These are phyloP conservation scores for Exocentrus adspersus DNA, from an alignment of 2,888 invertebrate species.

Conservation along the genomic window DNA sequence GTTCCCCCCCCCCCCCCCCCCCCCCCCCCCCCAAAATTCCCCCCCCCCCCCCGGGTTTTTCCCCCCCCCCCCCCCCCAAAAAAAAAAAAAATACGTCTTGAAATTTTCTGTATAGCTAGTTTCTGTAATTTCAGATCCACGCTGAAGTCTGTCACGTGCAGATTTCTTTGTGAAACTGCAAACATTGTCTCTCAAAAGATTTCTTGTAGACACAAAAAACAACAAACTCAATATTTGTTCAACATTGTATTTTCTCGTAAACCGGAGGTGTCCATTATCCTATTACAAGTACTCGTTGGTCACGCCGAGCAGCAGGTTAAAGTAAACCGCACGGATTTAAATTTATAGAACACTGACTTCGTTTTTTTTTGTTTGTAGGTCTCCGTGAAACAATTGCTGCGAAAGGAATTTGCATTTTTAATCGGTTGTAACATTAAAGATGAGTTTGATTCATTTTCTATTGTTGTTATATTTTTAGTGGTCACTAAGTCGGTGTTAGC, in stretches of 20 bases:
- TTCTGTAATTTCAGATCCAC: no score
- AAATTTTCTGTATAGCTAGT: no score
- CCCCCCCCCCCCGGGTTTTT: no score
- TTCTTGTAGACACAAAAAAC: neutral
- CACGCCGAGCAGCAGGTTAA: slow-evolving; percentile 1
- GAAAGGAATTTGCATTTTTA: slow-evolving; percentile 12
- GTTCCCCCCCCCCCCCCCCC: no score
- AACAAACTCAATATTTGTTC: neutral
- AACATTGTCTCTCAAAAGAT: neutral
- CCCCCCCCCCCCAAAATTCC: no score
- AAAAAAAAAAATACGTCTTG: no score
- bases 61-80: no score
- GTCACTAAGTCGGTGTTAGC: neutral
- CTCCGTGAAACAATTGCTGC: slow-evolving; percentile 9
- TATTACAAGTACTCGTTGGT: neutral
- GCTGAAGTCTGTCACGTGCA: no score
- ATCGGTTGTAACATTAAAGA: neutral
- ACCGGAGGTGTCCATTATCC: neutral
- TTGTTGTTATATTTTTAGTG: slow-evolving; percentile 13
- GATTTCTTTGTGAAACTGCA: no score
- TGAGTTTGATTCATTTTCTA: slow-evolving; percentile 9
- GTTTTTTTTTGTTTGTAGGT: neutral
- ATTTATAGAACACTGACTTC: slow-evolving; percentile 2
- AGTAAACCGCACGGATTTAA: neutral
- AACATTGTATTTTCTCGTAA: neutral